A percentile compares a stretch with the other conserved stretches of the same genome.
Evolutionary conservation across 2,797 vertebrate genomes (phyloP).

Genomic region (Manis javanica): DNA sequence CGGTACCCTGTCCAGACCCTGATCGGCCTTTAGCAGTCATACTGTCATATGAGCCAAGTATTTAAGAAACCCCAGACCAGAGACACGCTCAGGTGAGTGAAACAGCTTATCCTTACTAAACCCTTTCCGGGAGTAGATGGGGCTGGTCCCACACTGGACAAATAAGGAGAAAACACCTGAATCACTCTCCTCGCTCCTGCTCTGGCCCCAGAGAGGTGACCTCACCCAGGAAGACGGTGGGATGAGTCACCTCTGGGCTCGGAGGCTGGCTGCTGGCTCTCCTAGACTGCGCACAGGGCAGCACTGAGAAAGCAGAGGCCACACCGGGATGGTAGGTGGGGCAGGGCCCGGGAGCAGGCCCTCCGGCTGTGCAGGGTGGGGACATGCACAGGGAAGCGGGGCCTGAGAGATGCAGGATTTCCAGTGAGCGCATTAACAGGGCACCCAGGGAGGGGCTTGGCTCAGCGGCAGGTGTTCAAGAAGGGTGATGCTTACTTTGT

Average conservation of each 20-base stretch:
- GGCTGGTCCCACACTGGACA: not conserved
- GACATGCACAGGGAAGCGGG: no score
- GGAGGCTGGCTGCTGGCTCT: not conserved
- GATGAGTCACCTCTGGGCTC: conserved; percentile 41
- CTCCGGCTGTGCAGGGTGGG: no score
- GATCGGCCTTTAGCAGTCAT: not conserved
- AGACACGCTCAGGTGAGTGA: not conserved
- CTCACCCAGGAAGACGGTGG: conserved; percentile 58
- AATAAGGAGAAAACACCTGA: conserved; percentile 45
- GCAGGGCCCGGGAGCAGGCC: no score
- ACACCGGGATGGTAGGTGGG: no score
- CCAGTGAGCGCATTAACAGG: fast-evolving
- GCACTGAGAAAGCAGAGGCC: not conserved
- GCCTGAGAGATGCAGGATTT: fast-evolving
- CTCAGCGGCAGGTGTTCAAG: not conserved
- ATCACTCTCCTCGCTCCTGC: conserved; percentile 8
- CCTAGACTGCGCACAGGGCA: fast-evolving
- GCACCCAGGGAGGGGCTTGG: fast-evolving
- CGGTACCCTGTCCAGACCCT: not conserved
- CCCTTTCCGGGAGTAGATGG: not conserved
- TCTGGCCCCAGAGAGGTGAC: conserved; percentile 48
- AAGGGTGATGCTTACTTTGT: no score
- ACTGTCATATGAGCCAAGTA: not conserved
- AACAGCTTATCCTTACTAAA: not conserved
- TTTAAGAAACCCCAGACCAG: not conserved